Conservation (phyloP, 2,888 invertebrate genomes). For the Mongoloraphidia duomilia region DNA sequence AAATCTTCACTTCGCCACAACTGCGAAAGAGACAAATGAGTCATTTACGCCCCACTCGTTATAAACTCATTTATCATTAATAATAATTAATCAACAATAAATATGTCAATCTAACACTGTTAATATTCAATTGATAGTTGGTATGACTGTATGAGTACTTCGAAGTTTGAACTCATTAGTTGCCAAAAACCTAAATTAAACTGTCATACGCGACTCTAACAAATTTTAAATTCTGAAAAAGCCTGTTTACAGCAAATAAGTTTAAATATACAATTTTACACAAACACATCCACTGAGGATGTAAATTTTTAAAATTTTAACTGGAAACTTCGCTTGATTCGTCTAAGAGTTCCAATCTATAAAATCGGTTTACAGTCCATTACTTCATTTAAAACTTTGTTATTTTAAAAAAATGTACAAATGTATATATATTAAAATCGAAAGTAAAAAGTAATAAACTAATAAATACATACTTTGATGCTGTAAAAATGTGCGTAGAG, state of each 20-base stretch:
- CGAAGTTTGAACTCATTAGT: no score
- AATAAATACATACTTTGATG: conserved; percentile 55
- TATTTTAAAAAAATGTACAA: neutral
- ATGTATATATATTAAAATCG: neutral
- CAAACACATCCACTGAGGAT: no score
- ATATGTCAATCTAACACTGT: neutral
- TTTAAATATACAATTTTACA: no score
- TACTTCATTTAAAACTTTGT: no score
- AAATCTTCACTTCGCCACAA: conserved; percentile 57
- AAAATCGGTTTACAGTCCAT: no score
- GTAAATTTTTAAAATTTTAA: no score
- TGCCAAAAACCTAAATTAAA: neutral
- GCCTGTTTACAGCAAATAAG: no score
- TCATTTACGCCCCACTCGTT: conserved; percentile 3
- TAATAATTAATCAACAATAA: neutral
- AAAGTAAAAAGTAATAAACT: neutral
- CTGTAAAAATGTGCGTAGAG: conserved; percentile 57
- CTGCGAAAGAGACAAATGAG: conserved; percentile 34
- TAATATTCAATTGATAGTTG: neutral
- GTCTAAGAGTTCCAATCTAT: no score
- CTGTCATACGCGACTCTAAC: no score
- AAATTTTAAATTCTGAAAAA: no score
- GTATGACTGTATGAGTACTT: neutral
- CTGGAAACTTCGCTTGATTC: no score
- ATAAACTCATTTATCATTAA: neutral